Conservation (phyloP, 1,140 invertebrate genomes). For the Glossosoma conforme region DNA sequence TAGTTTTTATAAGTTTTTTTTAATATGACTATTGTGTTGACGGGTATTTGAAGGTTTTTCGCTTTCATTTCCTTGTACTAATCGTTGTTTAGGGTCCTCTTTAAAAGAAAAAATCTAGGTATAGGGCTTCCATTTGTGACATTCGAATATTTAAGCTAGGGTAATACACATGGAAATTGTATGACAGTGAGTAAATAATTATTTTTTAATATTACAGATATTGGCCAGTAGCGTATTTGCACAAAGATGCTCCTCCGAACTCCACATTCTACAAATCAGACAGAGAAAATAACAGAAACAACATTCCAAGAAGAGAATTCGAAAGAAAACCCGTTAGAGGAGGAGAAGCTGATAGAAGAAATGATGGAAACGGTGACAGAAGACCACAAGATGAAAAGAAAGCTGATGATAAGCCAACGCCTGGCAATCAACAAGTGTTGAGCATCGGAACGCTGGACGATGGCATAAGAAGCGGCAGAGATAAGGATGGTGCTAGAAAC, state of each 20-base stretch:
- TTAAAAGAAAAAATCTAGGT: too few species aligned
- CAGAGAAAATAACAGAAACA: constrained; percentile 32
- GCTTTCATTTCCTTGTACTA: too few species aligned
- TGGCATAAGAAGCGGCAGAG: constrained; percentile 15
- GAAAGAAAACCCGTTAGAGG: constrained; percentile 20
- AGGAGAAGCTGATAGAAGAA: constrained; percentile 28
- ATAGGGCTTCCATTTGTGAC: too few species aligned
- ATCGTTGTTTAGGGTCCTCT: too few species aligned
- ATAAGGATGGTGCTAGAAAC: constrained; percentile 19
- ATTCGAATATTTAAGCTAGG: too few species aligned
- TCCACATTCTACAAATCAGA: constrained; percentile 46
- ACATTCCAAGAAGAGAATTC: constrained; percentile 23
- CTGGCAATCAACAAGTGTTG: constrained; percentile 6
- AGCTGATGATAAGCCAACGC: constrained; percentile 5
- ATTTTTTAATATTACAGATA: constrained; percentile 37
- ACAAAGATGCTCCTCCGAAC: constrained; percentile 47
- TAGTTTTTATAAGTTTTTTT: too few species aligned
- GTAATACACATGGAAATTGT: too few species aligned
- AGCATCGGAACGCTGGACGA: constrained; percentile 13
- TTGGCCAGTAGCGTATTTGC: constrained; percentile 49
- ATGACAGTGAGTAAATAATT: too few species aligned
- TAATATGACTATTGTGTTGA: too few species aligned
- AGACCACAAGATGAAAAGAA: constrained; percentile 3
- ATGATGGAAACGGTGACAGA: constrained; percentile 33
- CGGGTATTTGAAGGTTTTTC: too few species aligned